A percentile compares a stretch with the other conserved stretches of the same genome.
Conservation (phyloP, 2,113 vertebrate genomes). For the Nannospalax galili region DNA sequence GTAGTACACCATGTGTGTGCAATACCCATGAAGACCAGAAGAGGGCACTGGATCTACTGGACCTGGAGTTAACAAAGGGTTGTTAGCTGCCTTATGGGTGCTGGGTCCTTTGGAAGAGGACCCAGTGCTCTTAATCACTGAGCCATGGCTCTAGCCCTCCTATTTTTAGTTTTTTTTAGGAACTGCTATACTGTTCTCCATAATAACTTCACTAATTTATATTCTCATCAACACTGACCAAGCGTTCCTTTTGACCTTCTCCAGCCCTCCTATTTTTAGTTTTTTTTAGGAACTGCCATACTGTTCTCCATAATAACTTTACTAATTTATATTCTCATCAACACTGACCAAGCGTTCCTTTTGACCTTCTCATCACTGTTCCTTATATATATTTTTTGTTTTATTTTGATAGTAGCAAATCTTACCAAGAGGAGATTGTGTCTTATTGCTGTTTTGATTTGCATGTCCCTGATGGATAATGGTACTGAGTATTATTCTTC, state of each 20-base stretch:
- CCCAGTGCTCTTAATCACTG: too few relatives aligned
- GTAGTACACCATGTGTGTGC: too few relatives aligned
- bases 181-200: neutral
- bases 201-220: neutral
- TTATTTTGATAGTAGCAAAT: neutral
- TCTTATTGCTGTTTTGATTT: neutral
- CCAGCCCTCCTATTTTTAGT: neutral
- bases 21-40: too few relatives aligned
- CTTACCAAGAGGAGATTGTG: neutral
- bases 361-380: neutral
- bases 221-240: neutral
- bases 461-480: neutral
- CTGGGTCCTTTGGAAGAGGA: too few relatives aligned
- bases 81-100: too few relatives aligned
- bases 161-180: neutral
- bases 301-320: neutral
- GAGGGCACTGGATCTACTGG: too few relatives aligned
- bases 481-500: neutral
- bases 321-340: neutral
- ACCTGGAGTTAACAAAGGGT: too few relatives aligned
- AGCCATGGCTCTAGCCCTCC: too few relatives aligned
- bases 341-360: neutral
- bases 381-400: neutral
- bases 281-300: neutral
- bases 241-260: neutral